Percentiles rank a stretch among this genome's conserved stretches.
These are phyloP conservation scores for Dicyrtoma fusca DNA, from an alignment of 2,888 invertebrate species.

Conservation along the genomic window DNA sequence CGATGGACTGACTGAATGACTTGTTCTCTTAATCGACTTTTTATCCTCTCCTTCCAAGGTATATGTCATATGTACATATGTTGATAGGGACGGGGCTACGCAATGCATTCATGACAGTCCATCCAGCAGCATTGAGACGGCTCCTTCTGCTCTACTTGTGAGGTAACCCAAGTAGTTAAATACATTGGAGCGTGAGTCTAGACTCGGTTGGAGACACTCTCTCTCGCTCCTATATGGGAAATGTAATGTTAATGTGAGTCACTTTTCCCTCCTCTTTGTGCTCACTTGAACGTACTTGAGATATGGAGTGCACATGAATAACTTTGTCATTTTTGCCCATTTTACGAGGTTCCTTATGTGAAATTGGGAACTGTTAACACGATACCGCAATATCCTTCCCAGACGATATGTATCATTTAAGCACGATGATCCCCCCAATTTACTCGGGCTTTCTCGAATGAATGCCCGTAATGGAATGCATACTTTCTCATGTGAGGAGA, in stretches of 20 bases:
- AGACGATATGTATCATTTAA: not conserved
- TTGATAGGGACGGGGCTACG: not conserved
- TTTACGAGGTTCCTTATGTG: not conserved
- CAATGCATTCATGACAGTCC: no score
- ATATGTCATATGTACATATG: not conserved
- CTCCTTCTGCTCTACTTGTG: not conserved
- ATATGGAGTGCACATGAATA: not conserved
- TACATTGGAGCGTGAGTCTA: not conserved
- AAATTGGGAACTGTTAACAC: not conserved
- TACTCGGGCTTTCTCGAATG: conserved; percentile 22
- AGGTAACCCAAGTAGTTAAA: not conserved
- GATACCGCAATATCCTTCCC: not conserved
- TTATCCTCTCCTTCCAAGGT: not conserved
- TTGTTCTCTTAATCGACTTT: conserved; percentile 4
- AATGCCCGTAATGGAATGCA: conserved; percentile 17
- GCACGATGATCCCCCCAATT: conserved; percentile 21
- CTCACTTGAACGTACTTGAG: not conserved
- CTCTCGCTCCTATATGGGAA: not conserved
- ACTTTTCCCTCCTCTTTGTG: not conserved
- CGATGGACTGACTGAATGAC: not conserved
- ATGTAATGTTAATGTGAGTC: no score
- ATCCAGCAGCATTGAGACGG: not conserved
- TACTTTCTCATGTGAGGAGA: not conserved
- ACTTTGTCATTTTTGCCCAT: not conserved
- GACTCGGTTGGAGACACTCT: not conserved